These are phyloP conservation scores for Phoxinus dragarum DNA, from an alignment of 2,797 vertebrate genomes.

Conservation along the genomic window DNA sequence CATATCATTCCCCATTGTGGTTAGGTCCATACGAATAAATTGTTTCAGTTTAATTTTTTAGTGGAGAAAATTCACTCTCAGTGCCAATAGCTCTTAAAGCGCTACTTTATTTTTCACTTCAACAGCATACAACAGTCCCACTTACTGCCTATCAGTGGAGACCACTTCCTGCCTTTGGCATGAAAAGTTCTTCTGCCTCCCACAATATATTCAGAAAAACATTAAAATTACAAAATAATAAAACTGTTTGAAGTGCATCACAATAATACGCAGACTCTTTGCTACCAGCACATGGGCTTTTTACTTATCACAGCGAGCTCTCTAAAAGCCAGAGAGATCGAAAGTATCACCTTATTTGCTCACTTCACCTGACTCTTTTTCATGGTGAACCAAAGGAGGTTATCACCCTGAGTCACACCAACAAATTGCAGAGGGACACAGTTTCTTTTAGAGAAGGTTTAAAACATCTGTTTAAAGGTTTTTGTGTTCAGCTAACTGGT, in stretches of 20 bases:
- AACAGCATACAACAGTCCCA: conserved; percentile 28
- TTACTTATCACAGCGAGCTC: background rate
- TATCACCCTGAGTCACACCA: background rate
- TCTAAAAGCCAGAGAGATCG: background rate
- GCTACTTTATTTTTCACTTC: conserved; percentile 25
- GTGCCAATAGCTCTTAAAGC: conserved; percentile 15
- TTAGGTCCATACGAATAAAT: conserved; percentile 24
- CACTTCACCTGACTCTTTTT: background rate
- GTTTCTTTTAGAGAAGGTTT: background rate
- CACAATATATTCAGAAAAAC: conserved; percentile 15
- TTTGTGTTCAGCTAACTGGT: background rate
- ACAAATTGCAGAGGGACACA: background rate
- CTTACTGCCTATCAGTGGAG: conserved; percentile 42
- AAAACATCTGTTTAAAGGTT: background rate
- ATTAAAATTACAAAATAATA: conserved; percentile 22
- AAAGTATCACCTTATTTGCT: conserved; percentile 2
- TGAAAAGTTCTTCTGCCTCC: conserved; percentile 8
- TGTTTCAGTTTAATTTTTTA: conserved; percentile 14
- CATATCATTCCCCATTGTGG: background rate
- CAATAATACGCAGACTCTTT: background rate
- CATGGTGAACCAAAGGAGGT: background rate
- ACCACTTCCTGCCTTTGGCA: conserved; percentile 44
- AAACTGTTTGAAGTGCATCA: conserved; percentile 28
- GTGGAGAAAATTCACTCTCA: background rate
- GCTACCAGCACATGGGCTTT: background rate